These are phyloP conservation scores for Ichneumoninae sp. DNA, from an alignment of 2,888 invertebrate species.

Conservation along the genomic window DNA sequence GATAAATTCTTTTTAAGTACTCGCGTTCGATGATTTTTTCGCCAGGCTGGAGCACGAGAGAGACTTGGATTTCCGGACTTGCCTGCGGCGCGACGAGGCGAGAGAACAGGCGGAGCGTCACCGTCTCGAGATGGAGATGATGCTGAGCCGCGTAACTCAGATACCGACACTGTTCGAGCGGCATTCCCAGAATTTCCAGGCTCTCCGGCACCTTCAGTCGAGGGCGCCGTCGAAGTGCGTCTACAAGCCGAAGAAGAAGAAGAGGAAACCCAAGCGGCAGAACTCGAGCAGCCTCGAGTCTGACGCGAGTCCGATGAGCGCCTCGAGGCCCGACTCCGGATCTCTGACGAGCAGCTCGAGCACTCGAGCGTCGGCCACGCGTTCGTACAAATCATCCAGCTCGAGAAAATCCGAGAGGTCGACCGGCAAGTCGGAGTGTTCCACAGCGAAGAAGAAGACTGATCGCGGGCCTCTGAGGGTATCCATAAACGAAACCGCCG, in stretches of 20 bases:
- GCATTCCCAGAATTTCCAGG: conserved; percentile 86
- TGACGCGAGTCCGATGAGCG: conserved; percentile 73
- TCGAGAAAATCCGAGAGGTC: conserved; percentile 74
- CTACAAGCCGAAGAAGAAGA: conserved; percentile 70
- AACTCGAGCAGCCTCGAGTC: conserved; percentile 77
- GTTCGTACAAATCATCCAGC: conserved; percentile 75
- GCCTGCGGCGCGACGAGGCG: conserved; percentile 89
- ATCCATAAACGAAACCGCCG: conserved; percentile 85
- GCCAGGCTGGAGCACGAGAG: conserved; percentile 86
- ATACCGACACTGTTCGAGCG: conserved; percentile 90
- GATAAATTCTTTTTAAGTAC: background rate
- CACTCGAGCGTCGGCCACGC: conserved; percentile 71
- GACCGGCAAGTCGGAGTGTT: conserved; percentile 71
- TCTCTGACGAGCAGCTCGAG: conserved; percentile 78
- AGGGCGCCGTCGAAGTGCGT: conserved; percentile 53
- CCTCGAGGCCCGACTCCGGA: conserved; percentile 77
- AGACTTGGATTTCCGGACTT: conserved; percentile 89
- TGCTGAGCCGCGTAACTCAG: conserved; percentile 89
- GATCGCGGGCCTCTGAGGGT: conserved; percentile 82
- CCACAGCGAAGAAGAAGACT: conserved; percentile 78
- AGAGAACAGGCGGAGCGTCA: conserved; percentile 89
- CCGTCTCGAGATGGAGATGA: conserved; percentile 89
- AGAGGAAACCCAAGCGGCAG: conserved; percentile 70
- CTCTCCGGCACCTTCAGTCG: conserved; percentile 68
- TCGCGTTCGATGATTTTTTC: background rate